Conservation (phyloP, 2,797 vertebrate species). For the Arrhamphus sclerolepis region DNA sequence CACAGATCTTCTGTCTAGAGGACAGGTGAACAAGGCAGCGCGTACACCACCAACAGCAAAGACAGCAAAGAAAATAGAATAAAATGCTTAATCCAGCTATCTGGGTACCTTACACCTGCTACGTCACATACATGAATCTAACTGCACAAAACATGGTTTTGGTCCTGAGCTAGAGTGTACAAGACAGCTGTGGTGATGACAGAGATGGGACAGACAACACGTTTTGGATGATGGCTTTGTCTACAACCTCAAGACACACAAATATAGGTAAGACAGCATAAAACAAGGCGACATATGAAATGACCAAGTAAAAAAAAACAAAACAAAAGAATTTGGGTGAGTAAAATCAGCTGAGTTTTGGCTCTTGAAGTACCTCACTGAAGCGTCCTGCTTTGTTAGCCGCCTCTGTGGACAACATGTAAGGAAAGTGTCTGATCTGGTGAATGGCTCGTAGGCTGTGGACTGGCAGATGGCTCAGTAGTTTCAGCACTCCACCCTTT, state of each 20-base stretch:
- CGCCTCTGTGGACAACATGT: conserved; percentile 20
- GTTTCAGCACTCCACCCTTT: conserved; percentile 61
- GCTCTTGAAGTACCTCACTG: conserved; percentile 65
- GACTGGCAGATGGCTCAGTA: conserved; percentile 73
- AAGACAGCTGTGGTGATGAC: conserved; percentile 27
- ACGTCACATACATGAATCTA: conserved; percentile 21
- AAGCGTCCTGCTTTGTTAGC: conserved; percentile 15
- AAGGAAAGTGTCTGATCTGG: conserved; percentile 18
- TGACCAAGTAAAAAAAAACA: conserved; percentile 7
- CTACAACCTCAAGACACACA: conserved; percentile 41
- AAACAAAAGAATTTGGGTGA: conserved; percentile 17
- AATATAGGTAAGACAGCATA: conserved; percentile 35
- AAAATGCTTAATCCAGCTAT: conserved; percentile 23
- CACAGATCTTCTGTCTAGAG: background rate
- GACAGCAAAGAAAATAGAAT: conserved; percentile 6
- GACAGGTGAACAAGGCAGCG: background rate
- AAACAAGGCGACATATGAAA: conserved; percentile 39
- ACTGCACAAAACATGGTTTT: conserved; percentile 49
- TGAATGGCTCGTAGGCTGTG: conserved; percentile 62
- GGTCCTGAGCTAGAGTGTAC: conserved; percentile 65
- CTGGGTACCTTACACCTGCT: conserved; percentile 19
- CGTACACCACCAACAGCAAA: conserved; percentile 11
- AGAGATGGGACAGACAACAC: conserved; percentile 39
- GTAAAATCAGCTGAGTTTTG: conserved; percentile 53
- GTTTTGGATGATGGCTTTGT: conserved; percentile 60